These are phyloP conservation scores for Lasioglossum leucozonium DNA, from an alignment of 2,888 invertebrate genomes.

Conservation along the genomic window DNA sequence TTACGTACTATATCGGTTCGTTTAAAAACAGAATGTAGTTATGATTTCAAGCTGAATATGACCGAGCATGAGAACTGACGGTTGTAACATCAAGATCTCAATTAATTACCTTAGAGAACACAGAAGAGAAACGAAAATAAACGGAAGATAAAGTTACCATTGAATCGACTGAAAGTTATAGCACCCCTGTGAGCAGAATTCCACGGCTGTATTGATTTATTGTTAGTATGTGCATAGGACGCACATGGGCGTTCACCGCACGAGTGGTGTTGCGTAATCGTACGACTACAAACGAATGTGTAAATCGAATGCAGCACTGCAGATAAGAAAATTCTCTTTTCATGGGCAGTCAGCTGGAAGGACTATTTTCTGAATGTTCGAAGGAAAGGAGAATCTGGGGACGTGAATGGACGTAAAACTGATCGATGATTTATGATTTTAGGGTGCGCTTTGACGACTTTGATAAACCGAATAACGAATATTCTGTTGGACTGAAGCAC, in stretches of 20 bases:
- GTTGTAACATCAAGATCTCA: not conserved
- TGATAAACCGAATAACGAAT: too few relatives aligned
- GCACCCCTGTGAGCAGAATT: not conserved
- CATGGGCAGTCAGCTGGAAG: not conserved
- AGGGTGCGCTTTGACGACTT: not conserved
- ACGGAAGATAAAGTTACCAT: not conserved
- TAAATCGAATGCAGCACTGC: not conserved
- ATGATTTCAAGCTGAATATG: not conserved
- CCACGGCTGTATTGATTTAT: slow-evolving; percentile 4
- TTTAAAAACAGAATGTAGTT: not conserved
- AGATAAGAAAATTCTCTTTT: not conserved
- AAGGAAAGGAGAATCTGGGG: not conserved
- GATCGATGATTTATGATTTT: not conserved
- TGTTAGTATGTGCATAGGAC: slow-evolving; percentile 2
- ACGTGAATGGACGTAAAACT: not conserved
- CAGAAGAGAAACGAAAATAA: not conserved
- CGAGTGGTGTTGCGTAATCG: not conserved
- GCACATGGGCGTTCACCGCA: not conserved
- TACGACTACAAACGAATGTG: not conserved
- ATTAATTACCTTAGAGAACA: not conserved
- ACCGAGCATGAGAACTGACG: not conserved
- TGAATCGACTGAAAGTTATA: not conserved
- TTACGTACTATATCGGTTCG: not conserved
- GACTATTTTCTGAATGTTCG: not conserved
- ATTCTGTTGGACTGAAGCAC: not conserved